Base-by-base conservation (phyloP, 2,797 vertebrate species). In the Rhodeus uyekii region DNA sequence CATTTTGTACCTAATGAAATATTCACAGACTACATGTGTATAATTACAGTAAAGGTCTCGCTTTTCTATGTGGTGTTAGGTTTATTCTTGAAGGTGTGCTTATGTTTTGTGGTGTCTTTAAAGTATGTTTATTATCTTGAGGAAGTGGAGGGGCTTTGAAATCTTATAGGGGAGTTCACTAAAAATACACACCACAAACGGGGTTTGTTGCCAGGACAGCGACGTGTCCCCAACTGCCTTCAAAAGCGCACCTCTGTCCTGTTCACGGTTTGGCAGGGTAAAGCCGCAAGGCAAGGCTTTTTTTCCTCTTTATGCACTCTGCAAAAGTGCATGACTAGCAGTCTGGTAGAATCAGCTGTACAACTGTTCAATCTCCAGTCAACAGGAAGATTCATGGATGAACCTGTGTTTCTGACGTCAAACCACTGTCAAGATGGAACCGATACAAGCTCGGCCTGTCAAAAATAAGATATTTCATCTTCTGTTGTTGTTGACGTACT, bases 201-300 rank as follows among this genome's bases (percentile, higher is more conserved):
- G 86, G 55, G 73, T 34, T 74, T 77, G 76, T 82, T 72, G 64
- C 78, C 24, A 13, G 75, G 71, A 29, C 44, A 44, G 60, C 6
- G 46, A 82, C 46, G 69, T 87, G 85, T 79, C 85, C 85, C 78
- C 42, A 64, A 84, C 69, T 81, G 77, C 71, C 53, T 19, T 39
- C 84, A 83, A 80, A 87, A 76, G 84, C 13, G 63, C 58, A 79
- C 76, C 74, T 78, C 81, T 80, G 69, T 76, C 46, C 82, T 65
- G 42, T 84, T 90, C 86, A 87, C 55, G 19, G 68, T 81, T 80
- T 85, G 82, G 74, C 64, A 74, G 81, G 88, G 53, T 27, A 86
- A 84, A 81, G 76, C 73, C 44, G n/a, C 84, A 87, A 86, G 84
- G 89, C 75, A 87, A 87, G 77, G 55, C 38, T 81, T 81, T 80